Base-by-base conservation (phyloP, 30 jellyfish, hydroid and myxozoan genomes). In the Pseudorhiza aurosa region DNA sequence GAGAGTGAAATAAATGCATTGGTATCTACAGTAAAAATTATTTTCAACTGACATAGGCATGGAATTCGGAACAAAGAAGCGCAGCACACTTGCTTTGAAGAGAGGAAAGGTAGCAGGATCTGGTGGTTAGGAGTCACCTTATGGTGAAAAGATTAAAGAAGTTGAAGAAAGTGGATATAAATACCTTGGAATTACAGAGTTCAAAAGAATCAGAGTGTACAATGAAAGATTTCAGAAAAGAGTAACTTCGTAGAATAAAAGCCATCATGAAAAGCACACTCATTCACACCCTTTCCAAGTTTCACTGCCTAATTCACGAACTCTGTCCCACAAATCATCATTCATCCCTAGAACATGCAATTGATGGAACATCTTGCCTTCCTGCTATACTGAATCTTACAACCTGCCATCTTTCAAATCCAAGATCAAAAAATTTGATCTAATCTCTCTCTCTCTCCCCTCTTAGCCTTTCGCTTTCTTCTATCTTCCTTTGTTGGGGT, bases 171-270 rank as follows among this genome's bases (percentile, higher is more conserved):
- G 46, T 14, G 57, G 75, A 17, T 43, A 57, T 30, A 74, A 51
- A 55, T 74, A 74, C 50, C 77, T 74, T 51, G 88, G 80, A 37
- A 30, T 76, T 11, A 36, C 35, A 39, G 86, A 49, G 63, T 43
- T 72, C 10, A 42, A 51, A 49, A 33, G 43, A 53, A 49, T 55
- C n/a, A 72, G 27, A 29, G 27, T 14, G 55, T 28, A 19, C 50
- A n/a, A 59, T 59, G 74, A 59, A 59, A 59, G 74, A 59, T 29
- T 8, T 59, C 74, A 57, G 19, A 81, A 57, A 40, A 60, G 88
- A 60, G 35, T 56, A 51, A 21, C 45, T 50, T 27, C 59, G 77
- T 10, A 30, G 57, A 47, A 27, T 14, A 8, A 67, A 67, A 19
- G 53, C 53, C 29, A 59, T 28, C 50, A 28, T 59, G 74, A 59